These are phyloP conservation scores for Danaus plexippus DNA, from an alignment of 1,140 invertebrate genomes.

Conservation along the genomic window DNA sequence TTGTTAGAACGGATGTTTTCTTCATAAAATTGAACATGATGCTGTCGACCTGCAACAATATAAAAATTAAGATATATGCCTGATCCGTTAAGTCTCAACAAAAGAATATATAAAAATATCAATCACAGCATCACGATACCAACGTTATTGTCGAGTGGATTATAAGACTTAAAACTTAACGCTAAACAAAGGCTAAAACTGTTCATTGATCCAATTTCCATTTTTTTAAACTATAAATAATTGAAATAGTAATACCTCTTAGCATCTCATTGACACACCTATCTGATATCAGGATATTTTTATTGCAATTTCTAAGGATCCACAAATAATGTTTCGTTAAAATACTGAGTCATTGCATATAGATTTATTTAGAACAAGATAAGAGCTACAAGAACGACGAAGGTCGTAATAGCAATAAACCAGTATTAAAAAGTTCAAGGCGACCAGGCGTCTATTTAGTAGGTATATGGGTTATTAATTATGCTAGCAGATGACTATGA, in stretches of 20 bases:
- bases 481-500: constrained; percentile 4
- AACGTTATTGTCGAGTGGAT: too few species aligned
- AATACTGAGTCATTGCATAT: constrained; percentile 6
- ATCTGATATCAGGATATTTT: too few species aligned
- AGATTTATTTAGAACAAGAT: constrained; percentile 11
- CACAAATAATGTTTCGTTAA: not conserved
- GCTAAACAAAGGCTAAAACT: too few species aligned
- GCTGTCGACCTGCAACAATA: constrained; percentile 39
- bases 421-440: constrained; percentile 23
- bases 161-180: too few species aligned
- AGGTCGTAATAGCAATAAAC: constrained; percentile 17
- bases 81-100: too few species aligned
- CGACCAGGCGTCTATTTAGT: constrained; percentile 9
- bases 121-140: too few species aligned
- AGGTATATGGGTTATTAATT: constrained; percentile 14
- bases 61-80: not conserved
- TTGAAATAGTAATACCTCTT: too few species aligned
- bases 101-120: too few species aligned
- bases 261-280: too few species aligned
- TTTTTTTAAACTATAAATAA: too few species aligned
- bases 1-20: constrained; percentile 76
- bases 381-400: constrained; percentile 16
- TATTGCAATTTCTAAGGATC: too few species aligned
- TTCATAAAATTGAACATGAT: constrained; percentile 92
- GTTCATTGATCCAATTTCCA: too few species aligned